These are phyloP conservation scores for Paramormyrops kingsleyae DNA, from an alignment of 2,113 vertebrate genomes.

Conservation along the genomic window DNA sequence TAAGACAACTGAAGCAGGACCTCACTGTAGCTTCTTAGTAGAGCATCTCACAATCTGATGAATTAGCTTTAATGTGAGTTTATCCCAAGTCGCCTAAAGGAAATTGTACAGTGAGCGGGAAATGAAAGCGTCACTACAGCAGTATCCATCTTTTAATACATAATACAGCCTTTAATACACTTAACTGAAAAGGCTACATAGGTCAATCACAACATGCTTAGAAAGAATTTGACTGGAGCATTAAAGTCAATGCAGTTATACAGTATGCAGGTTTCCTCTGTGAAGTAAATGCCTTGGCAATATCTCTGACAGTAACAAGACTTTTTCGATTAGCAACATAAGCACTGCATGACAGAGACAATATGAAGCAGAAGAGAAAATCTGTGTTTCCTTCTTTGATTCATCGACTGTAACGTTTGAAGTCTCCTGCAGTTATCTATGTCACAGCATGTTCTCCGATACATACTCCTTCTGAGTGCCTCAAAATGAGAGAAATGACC, in stretches of 20 bases:
- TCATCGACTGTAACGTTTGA: neutral
- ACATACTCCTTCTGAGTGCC: neutral
- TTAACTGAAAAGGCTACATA: neutral
- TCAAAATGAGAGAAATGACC: neutral
- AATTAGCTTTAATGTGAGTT: neutral
- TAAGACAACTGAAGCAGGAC: neutral
- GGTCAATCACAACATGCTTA: neutral
- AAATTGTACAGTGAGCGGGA: neutral
- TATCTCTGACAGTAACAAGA: neutral
- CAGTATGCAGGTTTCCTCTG: neutral
- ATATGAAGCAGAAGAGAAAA: neutral
- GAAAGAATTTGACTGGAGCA: neutral
- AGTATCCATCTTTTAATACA: neutral
- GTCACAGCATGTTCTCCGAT: neutral
- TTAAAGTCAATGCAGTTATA: neutral
- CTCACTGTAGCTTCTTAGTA: neutral
- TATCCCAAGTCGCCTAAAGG: neutral
- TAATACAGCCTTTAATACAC: neutral
- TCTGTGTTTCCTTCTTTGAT: neutral
- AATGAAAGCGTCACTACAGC: neutral
- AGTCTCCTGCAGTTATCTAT: neutral
- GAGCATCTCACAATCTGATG: neutral
- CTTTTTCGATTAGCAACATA: neutral
- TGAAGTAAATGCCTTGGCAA: neutral
- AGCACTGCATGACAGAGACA: neutral